Conservation (phyloP, 2,797 vertebrate species). For the Pterois miles region DNA sequence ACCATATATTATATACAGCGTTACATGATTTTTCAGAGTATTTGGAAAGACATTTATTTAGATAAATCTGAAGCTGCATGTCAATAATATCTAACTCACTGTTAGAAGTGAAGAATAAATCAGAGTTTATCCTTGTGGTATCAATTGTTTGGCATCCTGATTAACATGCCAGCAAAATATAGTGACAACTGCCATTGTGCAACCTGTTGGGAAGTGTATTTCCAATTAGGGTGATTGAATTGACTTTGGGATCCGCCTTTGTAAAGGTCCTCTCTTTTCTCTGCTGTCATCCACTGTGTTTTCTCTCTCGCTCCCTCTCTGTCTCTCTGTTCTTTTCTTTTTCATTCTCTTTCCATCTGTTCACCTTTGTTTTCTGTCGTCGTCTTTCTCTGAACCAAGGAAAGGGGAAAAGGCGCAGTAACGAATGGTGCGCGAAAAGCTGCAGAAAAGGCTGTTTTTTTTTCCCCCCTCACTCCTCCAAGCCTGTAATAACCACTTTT, state of each 20-base stretch:
- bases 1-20: not conserved
- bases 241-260: slow-evolving; percentile 23
- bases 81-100: slow-evolving; percentile 4
- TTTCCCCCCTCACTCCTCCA: slow-evolving; percentile 34
- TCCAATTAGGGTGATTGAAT: slow-evolving; percentile 42
- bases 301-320: slow-evolving; percentile 1
- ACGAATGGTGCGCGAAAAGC: slow-evolving; percentile 42
- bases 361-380: slow-evolving; percentile 24
- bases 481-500: slow-evolving; percentile 73
- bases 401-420: slow-evolving; percentile 35
- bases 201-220: slow-evolving; percentile 28
- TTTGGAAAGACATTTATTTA: slow-evolving; percentile 1
- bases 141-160: slow-evolving; percentile 11
- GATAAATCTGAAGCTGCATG: not conserved
- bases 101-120: not conserved
- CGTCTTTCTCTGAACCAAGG: slow-evolving; percentile 15
- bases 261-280: slow-evolving; percentile 10
- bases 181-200: slow-evolving; percentile 27
- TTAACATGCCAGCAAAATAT: slow-evolving; percentile 23
- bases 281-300: slow-evolving; percentile 12
- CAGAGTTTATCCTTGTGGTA: not conserved
- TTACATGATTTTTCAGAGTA: not conserved
- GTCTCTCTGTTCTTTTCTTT: not conserved
- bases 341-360: slow-evolving; percentile 7
- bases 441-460: slow-evolving; percentile 50